Percentiles rank a stretch among this genome's conserved stretches.
phyloP scores from a whole-genome alignment of 2,888 invertebrate genomes.

The Pardosa pseudoannulata region DNA sequence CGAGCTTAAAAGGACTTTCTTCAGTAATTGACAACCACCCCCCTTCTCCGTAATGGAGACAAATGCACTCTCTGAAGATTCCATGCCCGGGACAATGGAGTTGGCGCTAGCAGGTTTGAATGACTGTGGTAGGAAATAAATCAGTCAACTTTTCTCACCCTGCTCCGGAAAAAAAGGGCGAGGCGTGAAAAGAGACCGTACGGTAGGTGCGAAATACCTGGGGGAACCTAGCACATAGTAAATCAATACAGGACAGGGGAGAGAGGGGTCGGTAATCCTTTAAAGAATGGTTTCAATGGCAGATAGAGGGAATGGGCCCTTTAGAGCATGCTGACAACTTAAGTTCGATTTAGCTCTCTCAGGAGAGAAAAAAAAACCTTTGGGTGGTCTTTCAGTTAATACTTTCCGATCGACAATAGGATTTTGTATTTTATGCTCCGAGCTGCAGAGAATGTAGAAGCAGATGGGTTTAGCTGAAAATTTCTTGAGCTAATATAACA shows the following conservation, averaged over 20 bases:
- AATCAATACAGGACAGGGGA: not conserved
- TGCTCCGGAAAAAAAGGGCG: not conserved
- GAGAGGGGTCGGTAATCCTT: not conserved
- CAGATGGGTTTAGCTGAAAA: no score
- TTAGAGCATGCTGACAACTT: not conserved
- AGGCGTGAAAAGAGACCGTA: not conserved
- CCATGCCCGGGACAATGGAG: no score
- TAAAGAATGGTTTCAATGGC: not conserved
- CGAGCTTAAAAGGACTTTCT: no score
- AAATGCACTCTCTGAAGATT: no score
- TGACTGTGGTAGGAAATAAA: not conserved
- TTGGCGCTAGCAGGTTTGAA: not conserved
- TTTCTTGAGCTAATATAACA: no score
- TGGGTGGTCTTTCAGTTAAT: conserved; percentile 15
- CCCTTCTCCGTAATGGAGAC: no score
- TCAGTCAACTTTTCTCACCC: not conserved
- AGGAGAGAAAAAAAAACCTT: not conserved
- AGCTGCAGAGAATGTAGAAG: no score
- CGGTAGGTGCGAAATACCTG: conserved; percentile 2
- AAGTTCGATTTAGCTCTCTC: not conserved
- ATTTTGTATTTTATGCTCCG: no score
- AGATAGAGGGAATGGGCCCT: not conserved
- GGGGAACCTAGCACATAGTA: not conserved
- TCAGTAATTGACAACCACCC: no score
- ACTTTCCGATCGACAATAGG: no score